Evolutionary conservation across 2,888 invertebrate species (phyloP).

Genomic region (Acleris laterana): DNA sequence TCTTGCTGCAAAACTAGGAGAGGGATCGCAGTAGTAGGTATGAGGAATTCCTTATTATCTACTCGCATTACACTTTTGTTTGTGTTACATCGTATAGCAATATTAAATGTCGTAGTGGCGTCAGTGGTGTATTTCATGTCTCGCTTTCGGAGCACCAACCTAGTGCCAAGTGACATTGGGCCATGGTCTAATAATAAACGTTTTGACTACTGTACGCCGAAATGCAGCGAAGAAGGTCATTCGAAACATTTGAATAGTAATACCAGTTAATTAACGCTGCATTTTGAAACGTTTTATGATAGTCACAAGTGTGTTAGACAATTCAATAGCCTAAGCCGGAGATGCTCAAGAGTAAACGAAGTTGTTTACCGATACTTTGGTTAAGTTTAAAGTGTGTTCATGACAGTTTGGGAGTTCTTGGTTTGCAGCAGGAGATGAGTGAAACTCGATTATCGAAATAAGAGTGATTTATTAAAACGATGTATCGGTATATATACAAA

Average conservation of each 20-base stretch:
- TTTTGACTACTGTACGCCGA: conserved; percentile 21
- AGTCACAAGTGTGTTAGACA: conserved; percentile 7
- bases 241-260: conserved; percentile 6
- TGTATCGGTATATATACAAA: no score
- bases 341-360: conserved; percentile 4
- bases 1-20: no score
- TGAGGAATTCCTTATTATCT: no score
- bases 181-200: conserved; percentile 28
- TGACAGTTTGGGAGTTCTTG: no score
- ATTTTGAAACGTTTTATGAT: conserved; percentile 3
- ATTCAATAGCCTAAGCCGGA: not conserved
- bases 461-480: no score
- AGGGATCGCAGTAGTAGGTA: no score
- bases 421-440: no score
- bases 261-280: conserved; percentile 6
- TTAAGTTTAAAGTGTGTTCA: conserved; percentile 1
- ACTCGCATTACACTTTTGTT: no score
- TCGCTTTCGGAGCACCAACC: conserved; percentile 11
- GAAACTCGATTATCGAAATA: no score
- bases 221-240: conserved; percentile 14
- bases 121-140: conserved; percentile 11
- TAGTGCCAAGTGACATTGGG: conserved; percentile 36
- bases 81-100: conserved; percentile 5
- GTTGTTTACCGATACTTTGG: conserved; percentile 7
- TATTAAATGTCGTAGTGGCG: conserved; percentile 16